Base-by-base conservation (phyloP, 2,888 invertebrate genomes). In the Imbricaverruca yamaguchii region DNA sequence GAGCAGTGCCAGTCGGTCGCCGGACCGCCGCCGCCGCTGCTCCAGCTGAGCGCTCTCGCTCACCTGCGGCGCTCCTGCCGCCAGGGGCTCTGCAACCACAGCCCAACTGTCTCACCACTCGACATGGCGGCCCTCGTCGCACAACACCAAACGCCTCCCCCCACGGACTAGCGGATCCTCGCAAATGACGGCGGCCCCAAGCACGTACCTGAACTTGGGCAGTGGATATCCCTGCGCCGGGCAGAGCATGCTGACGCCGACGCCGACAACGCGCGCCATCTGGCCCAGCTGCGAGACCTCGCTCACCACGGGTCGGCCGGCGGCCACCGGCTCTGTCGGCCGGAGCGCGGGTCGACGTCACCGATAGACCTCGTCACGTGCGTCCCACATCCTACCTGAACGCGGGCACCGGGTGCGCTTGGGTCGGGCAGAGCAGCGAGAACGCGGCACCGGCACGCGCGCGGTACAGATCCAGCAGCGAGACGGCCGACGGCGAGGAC, bases 161-260 rank as follows among this genome's bases (percentile, higher is more conserved):
- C 39, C 39, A 39, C 39, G 4, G 39, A 39, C 39, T 1, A 39
- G 39, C 39, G 39, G 39, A 4, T 39, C 39, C 39, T 39, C 39
- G 39, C 39, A 39, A 39, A 39, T 4, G 39, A 39, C 39, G 39
- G 39, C 39, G 39, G 39, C 39, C 39, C 1, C 39, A 39, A 39
- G 39, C 39, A 39, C 39, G 39, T 91, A 92, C 92, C 91, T 92
- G 91, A 91, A 92, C 86, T 89, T 88, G 83, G 92, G 92, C 86
- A 91, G 89, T 84, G 92, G 92, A 87, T 90, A 92, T 85, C 91
- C 92, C 89, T 93, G 92, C 84, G 92, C 93, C 81, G 92, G 91
- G 87, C 93, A 93, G 85, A 91, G 89, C 86, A 93, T 87, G 84
- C 90, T 90, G 86, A 91, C 91, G 86, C 80, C 79, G 25, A 53